Base-by-base conservation (phyloP, 1,140 invertebrate genomes). In the Triops longicaudatus region DNA sequence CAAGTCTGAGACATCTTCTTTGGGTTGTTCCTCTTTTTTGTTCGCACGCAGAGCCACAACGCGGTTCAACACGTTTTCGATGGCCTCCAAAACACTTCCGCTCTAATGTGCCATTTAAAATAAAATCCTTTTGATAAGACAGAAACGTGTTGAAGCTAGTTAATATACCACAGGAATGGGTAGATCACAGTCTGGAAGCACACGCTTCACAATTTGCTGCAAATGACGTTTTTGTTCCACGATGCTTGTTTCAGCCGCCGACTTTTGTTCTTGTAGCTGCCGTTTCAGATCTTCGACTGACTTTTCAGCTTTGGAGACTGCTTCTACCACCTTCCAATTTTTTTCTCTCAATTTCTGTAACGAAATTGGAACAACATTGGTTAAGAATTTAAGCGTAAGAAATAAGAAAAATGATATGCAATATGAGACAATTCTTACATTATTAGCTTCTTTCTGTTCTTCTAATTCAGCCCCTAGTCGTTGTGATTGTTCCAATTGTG, bases 241-340 rank as follows among this genome's bases (percentile, higher is more conserved):
- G 22, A 63, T 2, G 7, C 50, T 22, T 14, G 50, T 14, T 22
- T 63, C 50, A 17, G n/a, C 50, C 14, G 50, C 50, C 22, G 50
- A 17, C 50, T 63, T 63, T 63, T 63, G 50, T 63, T 63, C 50
- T n/a, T 63, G 14, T 2, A 63, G 11, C 17, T 63, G 50, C 27
- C 73, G 76, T 63, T 72, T 63, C 26, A 79, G 81, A 31, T 79
- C 79, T 79, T 85, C 80, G 82, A 86, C 84, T 77, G 84, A 83
- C 78, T 87, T 86, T 84, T 92, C 90, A 80, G 91, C 89, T 79
- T 87, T 88, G 85, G 91, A 89, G 87, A 93, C 89, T 84, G 91
- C 91, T 86, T 93, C 91, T 90, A 93, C 91, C 85, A 91, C 89
- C 89, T 92, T 93, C 91, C 91, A 93, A 86, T 93, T 93, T 88